Conservation (phyloP, 2,888 invertebrate genomes). For the Caenorhabditis becei region DNA sequence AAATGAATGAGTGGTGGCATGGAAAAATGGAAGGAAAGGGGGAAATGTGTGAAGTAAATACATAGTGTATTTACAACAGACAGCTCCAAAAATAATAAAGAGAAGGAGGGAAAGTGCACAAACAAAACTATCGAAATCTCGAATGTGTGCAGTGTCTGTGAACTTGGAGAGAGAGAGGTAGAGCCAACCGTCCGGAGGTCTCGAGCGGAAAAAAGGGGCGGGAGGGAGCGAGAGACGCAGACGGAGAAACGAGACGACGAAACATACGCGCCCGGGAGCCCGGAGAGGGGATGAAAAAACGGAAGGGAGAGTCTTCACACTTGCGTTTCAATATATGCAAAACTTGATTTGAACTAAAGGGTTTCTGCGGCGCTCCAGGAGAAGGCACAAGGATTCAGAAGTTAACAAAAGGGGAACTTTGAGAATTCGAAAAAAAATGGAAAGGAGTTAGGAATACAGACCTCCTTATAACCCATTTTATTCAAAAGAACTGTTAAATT, state of each 20-base stretch:
- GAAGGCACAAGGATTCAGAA: too few relatives aligned
- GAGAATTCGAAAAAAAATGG: too few relatives aligned
- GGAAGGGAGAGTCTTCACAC: background rate
- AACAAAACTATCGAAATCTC: conserved; percentile 31
- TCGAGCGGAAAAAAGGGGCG: conserved; percentile 20
- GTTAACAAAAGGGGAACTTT: too few relatives aligned
- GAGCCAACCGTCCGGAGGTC: conserved; percentile 2
- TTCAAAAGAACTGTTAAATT: background rate
- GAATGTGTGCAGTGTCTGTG: conserved; percentile 11
- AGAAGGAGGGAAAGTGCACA: conserved; percentile 18
- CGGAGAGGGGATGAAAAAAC: background rate
- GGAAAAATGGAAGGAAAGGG: conserved; percentile 3
- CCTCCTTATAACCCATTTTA: too few relatives aligned
- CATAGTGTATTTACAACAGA: background rate
- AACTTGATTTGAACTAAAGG: too few relatives aligned
- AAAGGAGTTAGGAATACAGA: too few relatives aligned
- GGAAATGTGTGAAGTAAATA: background rate
- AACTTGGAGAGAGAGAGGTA: conserved; percentile 9
- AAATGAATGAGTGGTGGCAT: background rate
- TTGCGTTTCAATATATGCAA: background rate
- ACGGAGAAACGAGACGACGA: conserved; percentile 15
- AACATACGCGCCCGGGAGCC: conserved; percentile 21
- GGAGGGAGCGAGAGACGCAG: conserved; percentile 8
- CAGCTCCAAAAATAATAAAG: background rate
- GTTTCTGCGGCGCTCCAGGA: too few relatives aligned